Evolutionary conservation across 1,140 invertebrate genomes (phyloP), one percentile per base, ranked within the genome.

Genomic region (Drosophila burlai): DNA sequence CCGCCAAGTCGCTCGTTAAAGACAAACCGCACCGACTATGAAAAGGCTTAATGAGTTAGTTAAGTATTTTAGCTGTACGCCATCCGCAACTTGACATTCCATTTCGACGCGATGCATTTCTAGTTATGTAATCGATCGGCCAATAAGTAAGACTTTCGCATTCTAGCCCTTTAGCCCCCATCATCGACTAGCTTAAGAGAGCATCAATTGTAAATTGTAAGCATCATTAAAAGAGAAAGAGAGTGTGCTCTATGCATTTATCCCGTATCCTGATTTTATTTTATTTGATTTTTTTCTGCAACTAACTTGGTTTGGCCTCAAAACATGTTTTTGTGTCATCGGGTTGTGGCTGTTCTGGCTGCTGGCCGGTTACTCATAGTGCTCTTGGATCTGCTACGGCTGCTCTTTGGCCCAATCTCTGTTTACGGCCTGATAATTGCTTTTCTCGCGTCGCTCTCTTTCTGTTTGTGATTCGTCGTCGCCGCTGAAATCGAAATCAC

Each of bases 391-490:
- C 49, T 54, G 21, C 26, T 13, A 13, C 18, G 38, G 18, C 34
- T 42, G 68, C 78, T 81, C 54, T 76, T 79, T 75, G 43, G 76
- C 45, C 65, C 69, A 90, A 89, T 50, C 57, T 67, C 52, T 63
- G 46, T 77, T 69, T 86, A 82, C 62, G 64, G 67, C 66, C 49
- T 69, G 71, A 72, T 79, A 86, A 82, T 86, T 85, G 80, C 60
- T 72, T 89, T 86, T 76, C 75, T 79, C 42, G 45, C 57, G 54
- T 55, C 34, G 63, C 52, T 81, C 62, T 71, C 85, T 81, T 76
- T 89, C 71, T 58, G 72, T 78, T 89, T 78, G 34, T 84, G 77
- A 68, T 87, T 87, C 85, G 84, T 87, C 85, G 84, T 61, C 59
- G 83, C 7, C 47, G 83, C 64, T 65, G 71, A 85, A 72, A 89